phyloP scores from a whole-genome alignment of 2,888 invertebrate species.

The Andrena flavipes region DNA sequence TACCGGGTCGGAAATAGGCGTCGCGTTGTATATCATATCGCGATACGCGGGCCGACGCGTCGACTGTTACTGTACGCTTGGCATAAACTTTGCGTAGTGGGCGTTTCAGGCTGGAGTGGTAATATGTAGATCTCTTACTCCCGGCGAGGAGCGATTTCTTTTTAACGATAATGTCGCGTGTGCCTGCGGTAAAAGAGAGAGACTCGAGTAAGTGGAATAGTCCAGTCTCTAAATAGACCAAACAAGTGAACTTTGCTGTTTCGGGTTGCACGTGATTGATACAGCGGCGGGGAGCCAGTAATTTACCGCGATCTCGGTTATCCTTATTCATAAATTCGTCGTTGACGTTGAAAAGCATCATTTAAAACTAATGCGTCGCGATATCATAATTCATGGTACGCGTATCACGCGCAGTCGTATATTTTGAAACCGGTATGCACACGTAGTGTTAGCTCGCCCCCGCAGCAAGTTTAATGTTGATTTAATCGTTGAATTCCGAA shows the following conservation, averaged over 20 bases:
- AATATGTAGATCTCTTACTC: not conserved
- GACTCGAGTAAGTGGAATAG: not conserved
- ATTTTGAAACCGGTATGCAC: slow-evolving; percentile 38
- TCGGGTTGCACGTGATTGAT: slow-evolving; percentile 41
- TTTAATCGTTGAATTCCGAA: slow-evolving; percentile 51
- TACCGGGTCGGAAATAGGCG: slow-evolving; percentile 33
- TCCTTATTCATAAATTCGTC: slow-evolving; percentile 58
- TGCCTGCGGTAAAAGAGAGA: not conserved
- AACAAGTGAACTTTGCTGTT: not conserved
- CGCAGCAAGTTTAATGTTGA: slow-evolving; percentile 48
- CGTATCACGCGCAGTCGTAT: slow-evolving; percentile 15
- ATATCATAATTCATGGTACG: slow-evolving; percentile 49
- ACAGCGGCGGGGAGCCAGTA: slow-evolving; percentile 25
- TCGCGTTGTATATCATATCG: slow-evolving; percentile 21
- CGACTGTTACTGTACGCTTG: not conserved
- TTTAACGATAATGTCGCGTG: too few relatives aligned
- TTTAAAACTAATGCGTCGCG: slow-evolving; percentile 57
- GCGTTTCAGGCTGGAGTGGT: not conserved
- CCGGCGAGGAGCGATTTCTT: too few relatives aligned
- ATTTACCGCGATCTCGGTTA: slow-evolving; percentile 41
- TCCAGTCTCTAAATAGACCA: not conserved
- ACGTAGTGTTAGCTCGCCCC: slow-evolving; percentile 2
- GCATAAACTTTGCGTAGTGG: not conserved
- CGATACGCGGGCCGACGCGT: not conserved
- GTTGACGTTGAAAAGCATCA: slow-evolving; percentile 51